Percentiles rank a stretch among this genome's conserved stretches.
Conservation (phyloP, 2,888 invertebrate genomes). For the Plutella xylostella region DNA sequence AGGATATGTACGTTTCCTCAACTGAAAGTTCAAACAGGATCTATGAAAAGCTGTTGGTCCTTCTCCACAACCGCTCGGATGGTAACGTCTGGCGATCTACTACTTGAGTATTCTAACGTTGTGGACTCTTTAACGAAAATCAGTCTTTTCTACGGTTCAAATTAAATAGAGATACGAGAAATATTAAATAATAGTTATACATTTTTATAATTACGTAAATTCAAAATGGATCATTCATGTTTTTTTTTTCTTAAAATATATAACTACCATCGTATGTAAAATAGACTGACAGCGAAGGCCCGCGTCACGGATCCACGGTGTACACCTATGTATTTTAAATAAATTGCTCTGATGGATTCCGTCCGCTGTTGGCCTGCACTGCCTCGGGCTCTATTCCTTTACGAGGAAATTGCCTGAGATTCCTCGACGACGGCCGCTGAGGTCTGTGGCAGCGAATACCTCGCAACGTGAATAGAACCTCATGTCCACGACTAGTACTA, state of each 20-base stretch:
- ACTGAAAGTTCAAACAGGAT: constrained; percentile 36
- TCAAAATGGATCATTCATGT: constrained; percentile 48
- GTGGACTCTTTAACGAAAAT: constrained; percentile 44
- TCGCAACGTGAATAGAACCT: background rate
- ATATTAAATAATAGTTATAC: constrained; percentile 23
- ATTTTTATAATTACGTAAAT: constrained; percentile 41
- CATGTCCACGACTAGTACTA: constrained; percentile 1
- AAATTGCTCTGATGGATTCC: constrained; percentile 16
- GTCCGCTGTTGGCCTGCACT: constrained; percentile 32
- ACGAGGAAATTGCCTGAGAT: constrained; percentile 30
- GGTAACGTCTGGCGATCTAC: constrained; percentile 35
- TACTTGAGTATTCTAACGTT: constrained; percentile 60
- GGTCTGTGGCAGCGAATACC: background rate
- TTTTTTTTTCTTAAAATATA: constrained; percentile 32
- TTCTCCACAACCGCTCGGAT: constrained; percentile 51
- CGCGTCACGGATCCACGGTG: constrained; percentile 28
- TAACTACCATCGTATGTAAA: constrained; percentile 68
- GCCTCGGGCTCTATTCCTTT: constrained; percentile 29
- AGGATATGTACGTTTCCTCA: constrained; percentile 65
- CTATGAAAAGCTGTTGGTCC: constrained; percentile 47
- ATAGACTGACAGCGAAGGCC: constrained; percentile 47
- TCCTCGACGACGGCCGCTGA: background rate
- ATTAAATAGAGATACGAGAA: constrained; percentile 42
- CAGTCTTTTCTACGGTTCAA: constrained; percentile 65
- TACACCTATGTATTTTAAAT: constrained; percentile 17